These are phyloP conservation scores for Hippocampus mohnikei DNA, from an alignment of 2,113 vertebrate species.

Conservation along the genomic window DNA sequence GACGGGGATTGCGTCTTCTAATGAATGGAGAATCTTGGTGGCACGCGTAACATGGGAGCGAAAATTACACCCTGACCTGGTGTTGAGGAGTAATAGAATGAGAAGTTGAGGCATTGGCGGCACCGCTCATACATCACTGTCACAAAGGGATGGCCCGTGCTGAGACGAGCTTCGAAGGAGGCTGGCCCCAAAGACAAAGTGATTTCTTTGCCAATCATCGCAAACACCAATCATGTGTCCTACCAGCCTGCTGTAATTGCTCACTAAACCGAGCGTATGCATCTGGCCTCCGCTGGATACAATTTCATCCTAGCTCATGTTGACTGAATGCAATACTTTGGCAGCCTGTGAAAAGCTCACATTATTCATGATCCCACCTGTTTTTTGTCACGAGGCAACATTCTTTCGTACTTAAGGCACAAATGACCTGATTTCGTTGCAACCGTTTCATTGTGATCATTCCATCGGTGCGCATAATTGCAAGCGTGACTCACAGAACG, in stretches of 20 bases:
- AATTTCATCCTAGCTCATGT: constrained; percentile 22
- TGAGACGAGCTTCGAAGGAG: not conserved
- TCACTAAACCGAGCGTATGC: not conserved
- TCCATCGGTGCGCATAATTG: constrained; percentile 27
- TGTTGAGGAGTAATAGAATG: constrained; percentile 13
- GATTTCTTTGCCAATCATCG: constrained; percentile 5
- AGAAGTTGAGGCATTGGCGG: constrained; percentile 9
- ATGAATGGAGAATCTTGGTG: constrained; percentile 17
- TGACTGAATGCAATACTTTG: constrained; percentile 20
- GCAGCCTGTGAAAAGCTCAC: not conserved
- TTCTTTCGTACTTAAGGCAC: constrained; percentile 9
- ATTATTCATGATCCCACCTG: constrained; percentile 2
- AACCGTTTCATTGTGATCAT: constrained; percentile 2
- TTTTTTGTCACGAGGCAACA: constrained; percentile 14
- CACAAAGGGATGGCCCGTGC: not conserved
- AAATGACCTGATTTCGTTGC: constrained; percentile 39
- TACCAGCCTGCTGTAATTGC: constrained; percentile 13
- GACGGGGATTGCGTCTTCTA: constrained; percentile 18
- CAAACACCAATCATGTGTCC: constrained; percentile 25
- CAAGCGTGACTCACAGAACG: constrained; percentile 29
- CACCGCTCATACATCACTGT: constrained; percentile 24
- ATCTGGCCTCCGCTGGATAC: constrained; percentile 12
- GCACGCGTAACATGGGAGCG: constrained; percentile 1
- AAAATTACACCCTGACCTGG: constrained; percentile 17
- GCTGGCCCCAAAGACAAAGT: constrained; percentile 11